Conservation (phyloP, 2,113 vertebrate species). For the Andinoacara biseriatus region DNA sequence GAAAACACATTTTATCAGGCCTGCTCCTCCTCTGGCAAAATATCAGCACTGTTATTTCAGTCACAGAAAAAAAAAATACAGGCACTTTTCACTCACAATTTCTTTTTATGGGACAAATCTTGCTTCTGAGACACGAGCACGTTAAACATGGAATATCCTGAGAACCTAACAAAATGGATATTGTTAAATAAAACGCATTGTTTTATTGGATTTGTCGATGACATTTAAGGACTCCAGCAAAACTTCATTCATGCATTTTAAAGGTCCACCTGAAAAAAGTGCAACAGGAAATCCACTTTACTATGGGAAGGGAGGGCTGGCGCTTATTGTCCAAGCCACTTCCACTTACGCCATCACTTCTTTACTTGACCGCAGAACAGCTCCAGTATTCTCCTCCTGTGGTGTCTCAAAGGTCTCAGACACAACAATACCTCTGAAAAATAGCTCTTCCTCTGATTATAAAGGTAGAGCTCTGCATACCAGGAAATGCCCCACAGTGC, state of each 20-base stretch:
- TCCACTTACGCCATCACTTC: slow-evolving; percentile 70
- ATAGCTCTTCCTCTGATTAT: slow-evolving; percentile 75
- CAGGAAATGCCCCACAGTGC: slow-evolving; percentile 56
- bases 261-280: slow-evolving; percentile 38
- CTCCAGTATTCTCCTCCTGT: slow-evolving; percentile 58
- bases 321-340: slow-evolving; percentile 71
- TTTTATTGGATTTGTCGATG: slow-evolving; percentile 47
- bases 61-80: slow-evolving; percentile 12
- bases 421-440: slow-evolving; percentile 72
- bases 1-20: slow-evolving; percentile 3
- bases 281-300: slow-evolving; percentile 71
- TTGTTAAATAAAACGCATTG: slow-evolving; percentile 3
- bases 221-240: slow-evolving; percentile 46
- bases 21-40: slow-evolving; percentile 34
- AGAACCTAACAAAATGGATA: neutral
- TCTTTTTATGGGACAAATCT: slow-evolving; percentile 13
- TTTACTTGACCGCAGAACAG: slow-evolving; percentile 56
- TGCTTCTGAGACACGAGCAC: slow-evolving; percentile 10
- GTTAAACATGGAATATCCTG: neutral
- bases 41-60: slow-evolving; percentile 31
- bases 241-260: slow-evolving; percentile 68
- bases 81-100: slow-evolving; percentile 9
- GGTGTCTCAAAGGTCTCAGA: slow-evolving; percentile 72
- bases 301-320: slow-evolving; percentile 71
- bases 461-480: slow-evolving; percentile 44